Evolutionary conservation across 2,888 invertebrate species (phyloP).

Genomic region (Hirtodrosophila trivittata): DNA sequence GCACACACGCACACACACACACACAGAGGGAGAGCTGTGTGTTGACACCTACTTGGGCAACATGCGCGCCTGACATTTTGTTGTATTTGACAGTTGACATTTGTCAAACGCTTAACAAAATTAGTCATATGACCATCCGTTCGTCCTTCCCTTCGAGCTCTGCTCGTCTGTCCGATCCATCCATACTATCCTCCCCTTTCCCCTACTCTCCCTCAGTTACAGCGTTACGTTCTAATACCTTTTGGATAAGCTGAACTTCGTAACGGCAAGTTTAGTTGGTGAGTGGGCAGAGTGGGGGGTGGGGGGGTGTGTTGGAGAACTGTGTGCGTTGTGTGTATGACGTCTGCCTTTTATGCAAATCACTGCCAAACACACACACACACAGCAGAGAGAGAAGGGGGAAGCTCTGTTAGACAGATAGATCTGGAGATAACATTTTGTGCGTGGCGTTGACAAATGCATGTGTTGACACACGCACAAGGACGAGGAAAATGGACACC

Average conservation of each 20-base stretch:
- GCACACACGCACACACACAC: slow-evolving; percentile 6
- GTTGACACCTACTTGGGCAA: slow-evolving; percentile 39
- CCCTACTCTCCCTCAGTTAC: neutral
- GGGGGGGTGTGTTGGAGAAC: slow-evolving; percentile 1
- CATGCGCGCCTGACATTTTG: slow-evolving; percentile 44
- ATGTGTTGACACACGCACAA: slow-evolving; percentile 64
- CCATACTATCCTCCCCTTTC: slow-evolving; percentile 3
- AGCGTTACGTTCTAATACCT: slow-evolving; percentile 49
- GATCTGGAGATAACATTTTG: slow-evolving; percentile 48
- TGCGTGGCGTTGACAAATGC: slow-evolving; percentile 75
- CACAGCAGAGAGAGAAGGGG: slow-evolving; percentile 2
- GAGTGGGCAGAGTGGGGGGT: slow-evolving; percentile 8
- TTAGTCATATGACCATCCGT: slow-evolving; percentile 65
- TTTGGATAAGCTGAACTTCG: slow-evolving; percentile 52
- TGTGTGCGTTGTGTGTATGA: neutral
- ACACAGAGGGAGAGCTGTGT: slow-evolving; percentile 5
- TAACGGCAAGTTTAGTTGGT: slow-evolving; percentile 31
- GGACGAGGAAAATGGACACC: slow-evolving; percentile 11
- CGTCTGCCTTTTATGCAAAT: slow-evolving; percentile 68
- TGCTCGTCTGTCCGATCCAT: slow-evolving; percentile 11
- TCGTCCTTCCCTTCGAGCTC: neutral
- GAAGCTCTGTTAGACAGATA: neutral
- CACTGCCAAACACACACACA: slow-evolving; percentile 38
- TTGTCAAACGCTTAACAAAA: slow-evolving; percentile 77
- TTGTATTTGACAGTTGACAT: slow-evolving; percentile 77